Evolutionary conservation across 1,140 invertebrate species (phyloP), one percentile per base, ranked within the genome.

Genomic region (Eupristina koningsbergeri): DNA sequence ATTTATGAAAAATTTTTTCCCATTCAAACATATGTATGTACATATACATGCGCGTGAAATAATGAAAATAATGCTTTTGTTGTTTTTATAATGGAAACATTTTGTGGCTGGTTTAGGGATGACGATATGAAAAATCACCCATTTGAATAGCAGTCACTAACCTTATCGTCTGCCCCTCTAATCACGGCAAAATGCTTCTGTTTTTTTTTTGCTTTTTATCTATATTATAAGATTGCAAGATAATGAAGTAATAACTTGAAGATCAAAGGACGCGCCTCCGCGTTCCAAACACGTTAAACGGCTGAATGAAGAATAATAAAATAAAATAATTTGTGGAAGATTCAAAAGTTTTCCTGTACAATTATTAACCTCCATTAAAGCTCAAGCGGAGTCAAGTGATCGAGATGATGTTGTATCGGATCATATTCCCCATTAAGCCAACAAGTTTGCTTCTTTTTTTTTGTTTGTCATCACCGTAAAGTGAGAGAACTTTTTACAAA

Each of bases 1-100:
- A 86, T 76, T 86, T 86, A 84, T 86, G 85, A 86, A 84, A 86
- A 86, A 85, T 82, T 86, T 86, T 79, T 74, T 86, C 77, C 63
- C 75, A 84, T 73, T 86, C 85, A 86, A 86, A 86, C 86, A 86
- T 89, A 86, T 87, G 84, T 87, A 88, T 88, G 86, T 89, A 88
- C 86, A 87, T 87, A 86, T 88, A 86, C 86, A 87, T 88, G 85
- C 87, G 86, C 88, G 81, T 87, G 75, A 79, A 80, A 77, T 61
- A 47, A 39, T 83, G 61, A 83, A 77, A 75, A 45, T 83, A 61
- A 81, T 75, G 64, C 22, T 75, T 47, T 58, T 81, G 74, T 50
- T 64, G n/a, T 74, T 81, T 63, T 58, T 64, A 82, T 61, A 73
- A 29, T 26, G n/a, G 29, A 73, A 80, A 31, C 78, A 45, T 58